Evolutionary conservation across 2,113 vertebrate genomes (phyloP), one percentile per base, ranked within the genome.

Genomic region (Agelaius phoeniceus): DNA sequence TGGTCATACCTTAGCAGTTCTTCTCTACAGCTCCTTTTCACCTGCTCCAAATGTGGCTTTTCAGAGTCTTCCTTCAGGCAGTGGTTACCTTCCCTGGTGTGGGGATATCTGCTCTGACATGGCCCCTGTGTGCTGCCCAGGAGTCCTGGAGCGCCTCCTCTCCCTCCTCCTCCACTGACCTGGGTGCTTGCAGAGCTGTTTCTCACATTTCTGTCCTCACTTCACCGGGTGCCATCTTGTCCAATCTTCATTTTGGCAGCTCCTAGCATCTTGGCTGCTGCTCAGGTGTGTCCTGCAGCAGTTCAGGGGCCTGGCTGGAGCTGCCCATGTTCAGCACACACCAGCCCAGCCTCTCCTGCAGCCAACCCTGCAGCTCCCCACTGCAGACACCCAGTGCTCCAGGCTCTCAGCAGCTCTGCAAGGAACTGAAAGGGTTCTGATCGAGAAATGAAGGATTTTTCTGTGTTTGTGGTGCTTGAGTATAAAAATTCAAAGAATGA

Each of bases 281-380:
- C 62, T 76, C 48, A 46, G 54, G n/a, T 31, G 54, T 54, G 62
- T 22, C 39, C 69, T 68, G 71, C 39, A 75, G 62, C 3, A 2
- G 26, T 2, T 44, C 33, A 33, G 1, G 46, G 9, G 14, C 15
- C 19, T 30, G 39, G 20, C 54, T 22, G 78, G 30, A 61, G 48
- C 54, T 44, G n/a, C 15, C 20, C 2, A 0, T 7, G 37, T 7
- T 39, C 24, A 30, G 69, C 39, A 48, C 31, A 10, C 1, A 0
- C 16, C 0, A 0, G 11, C 11, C 14, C 58, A 73, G 26, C 6
- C 51, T 16, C 58, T 51, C 49, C 51, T 51, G 57, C 57, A 23
- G 7, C 28, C 54, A 39, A 2, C 21, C n/a, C 48, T 62, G 30
- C 55, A 69, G 15, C n/a, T 22, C 19, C 16, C 13, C 1, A 0